phyloP scores from a whole-genome alignment of 1,140 invertebrate genomes.

The Venustaconcha ellipsiformis region DNA sequence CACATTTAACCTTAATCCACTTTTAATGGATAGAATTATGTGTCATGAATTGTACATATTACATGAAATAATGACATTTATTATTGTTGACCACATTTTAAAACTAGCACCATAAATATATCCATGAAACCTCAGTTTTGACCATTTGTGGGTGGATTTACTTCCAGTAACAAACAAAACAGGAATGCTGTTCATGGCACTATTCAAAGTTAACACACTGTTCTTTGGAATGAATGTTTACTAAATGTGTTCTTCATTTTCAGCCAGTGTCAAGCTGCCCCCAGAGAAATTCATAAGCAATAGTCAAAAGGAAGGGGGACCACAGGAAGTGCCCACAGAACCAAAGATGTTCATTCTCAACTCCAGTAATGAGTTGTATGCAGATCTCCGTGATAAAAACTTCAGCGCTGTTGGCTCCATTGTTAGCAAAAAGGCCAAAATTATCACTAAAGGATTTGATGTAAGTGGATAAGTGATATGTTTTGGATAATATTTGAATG shows the following conservation, averaged over 20 bases:
- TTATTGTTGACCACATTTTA: too few relatives aligned
- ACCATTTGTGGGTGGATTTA: too few relatives aligned
- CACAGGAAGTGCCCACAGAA: conserved; percentile 72
- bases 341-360: conserved; percentile 89
- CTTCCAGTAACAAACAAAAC: too few relatives aligned
- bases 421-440: conserved; percentile 88
- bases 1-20: too few relatives aligned
- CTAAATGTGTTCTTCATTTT: conserved; percentile 43
- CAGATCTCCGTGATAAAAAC: conserved; percentile 90
- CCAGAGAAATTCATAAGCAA: conserved; percentile 80
- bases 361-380: conserved; percentile 90
- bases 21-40: too few relatives aligned
- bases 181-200: too few relatives aligned
- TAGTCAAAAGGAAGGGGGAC: conserved; percentile 35
- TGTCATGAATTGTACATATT: too few relatives aligned
- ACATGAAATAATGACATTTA: too few relatives aligned
- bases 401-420: conserved; percentile 91
- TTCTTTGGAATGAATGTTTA: background rate
- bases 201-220: too few relatives aligned
- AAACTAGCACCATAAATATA: too few relatives aligned
- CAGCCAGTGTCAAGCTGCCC: conserved; percentile 86
- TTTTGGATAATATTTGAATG: too few relatives aligned
- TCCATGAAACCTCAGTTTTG: too few relatives aligned
- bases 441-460: conserved; percentile 86
- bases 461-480: conserved; percentile 49